Conservation (phyloP, 2,797 vertebrate genomes). For the Gambelia wislizenii region DNA sequence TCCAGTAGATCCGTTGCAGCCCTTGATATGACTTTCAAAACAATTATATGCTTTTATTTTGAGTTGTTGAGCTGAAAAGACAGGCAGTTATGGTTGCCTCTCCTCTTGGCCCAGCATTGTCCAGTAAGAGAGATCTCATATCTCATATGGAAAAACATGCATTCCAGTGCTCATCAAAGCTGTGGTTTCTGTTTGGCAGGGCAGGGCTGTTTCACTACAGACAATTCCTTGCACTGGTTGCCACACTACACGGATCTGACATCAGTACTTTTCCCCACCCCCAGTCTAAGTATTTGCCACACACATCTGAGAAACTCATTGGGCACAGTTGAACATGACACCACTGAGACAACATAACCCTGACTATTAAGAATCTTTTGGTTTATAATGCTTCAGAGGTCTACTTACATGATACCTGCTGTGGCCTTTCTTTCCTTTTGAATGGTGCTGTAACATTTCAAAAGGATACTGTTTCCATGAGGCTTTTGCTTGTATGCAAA, state of each 20-base stretch:
- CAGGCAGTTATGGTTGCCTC: not conserved
- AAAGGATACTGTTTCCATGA: not conserved
- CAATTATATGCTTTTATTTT: not conserved
- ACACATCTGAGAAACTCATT: conserved; percentile 14
- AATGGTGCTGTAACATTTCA: conserved; percentile 2
- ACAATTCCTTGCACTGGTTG: conserved; percentile 10
- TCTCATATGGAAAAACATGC: not conserved
- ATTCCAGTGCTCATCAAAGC: not conserved
- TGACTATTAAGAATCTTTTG: conserved; percentile 18
- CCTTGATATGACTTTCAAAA: not conserved
- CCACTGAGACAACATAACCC: conserved; percentile 12
- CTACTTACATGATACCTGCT: not conserved
- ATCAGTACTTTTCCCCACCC: not conserved
- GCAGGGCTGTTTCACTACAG: not conserved
- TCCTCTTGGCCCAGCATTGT: not conserved
- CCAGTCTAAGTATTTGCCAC: not conserved
- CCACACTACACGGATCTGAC: not conserved
- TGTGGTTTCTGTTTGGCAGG: not conserved
- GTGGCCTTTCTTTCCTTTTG: conserved; percentile 3
- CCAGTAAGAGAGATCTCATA: not conserved
- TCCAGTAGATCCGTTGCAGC: not conserved
- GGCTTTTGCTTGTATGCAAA: not conserved
- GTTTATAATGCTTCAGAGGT: conserved; percentile 15
- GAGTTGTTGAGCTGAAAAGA: not conserved
- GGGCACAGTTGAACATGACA: not conserved